Conservation (phyloP, 2,113 vertebrate genomes). For the Glaucidium brasilianum region DNA sequence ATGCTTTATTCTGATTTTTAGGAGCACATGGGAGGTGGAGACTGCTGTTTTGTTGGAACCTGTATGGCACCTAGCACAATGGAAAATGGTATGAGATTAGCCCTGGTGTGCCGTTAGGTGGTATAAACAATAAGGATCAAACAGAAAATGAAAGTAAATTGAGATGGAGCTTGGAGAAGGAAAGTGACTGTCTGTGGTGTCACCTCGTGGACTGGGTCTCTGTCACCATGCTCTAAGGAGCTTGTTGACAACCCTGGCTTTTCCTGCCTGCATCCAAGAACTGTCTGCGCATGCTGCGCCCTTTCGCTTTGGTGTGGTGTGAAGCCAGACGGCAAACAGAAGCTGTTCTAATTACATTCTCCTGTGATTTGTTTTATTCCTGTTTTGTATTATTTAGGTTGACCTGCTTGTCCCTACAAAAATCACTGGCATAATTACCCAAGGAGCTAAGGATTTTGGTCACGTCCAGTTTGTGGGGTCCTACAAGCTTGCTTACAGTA, state of each 20-base stretch:
- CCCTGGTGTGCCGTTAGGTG: background rate
- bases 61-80: background rate
- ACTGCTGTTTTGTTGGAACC: background rate
- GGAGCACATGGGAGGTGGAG: background rate
- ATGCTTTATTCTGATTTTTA: background rate
- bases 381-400: constrained; percentile 72
- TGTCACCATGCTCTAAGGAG: background rate
- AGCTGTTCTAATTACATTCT: background rate
- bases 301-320: background rate
- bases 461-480: constrained; percentile 97
- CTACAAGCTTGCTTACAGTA: constrained; percentile 96
- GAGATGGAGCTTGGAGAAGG: background rate
- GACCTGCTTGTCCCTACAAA: constrained; percentile 92
- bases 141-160: background rate
- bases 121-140: background rate
- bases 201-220: background rate
- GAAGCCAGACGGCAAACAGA: background rate
- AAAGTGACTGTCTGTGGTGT: background rate
- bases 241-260: background rate
- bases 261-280: background rate
- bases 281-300: background rate
- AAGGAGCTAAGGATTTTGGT: constrained; percentile 98
- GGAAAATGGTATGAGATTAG: background rate
- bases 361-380: background rate
- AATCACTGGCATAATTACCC: constrained; percentile 96